Evolutionary conservation across 1,140 invertebrate species (phyloP).

Genomic region (Leptinotarsa texana): DNA sequence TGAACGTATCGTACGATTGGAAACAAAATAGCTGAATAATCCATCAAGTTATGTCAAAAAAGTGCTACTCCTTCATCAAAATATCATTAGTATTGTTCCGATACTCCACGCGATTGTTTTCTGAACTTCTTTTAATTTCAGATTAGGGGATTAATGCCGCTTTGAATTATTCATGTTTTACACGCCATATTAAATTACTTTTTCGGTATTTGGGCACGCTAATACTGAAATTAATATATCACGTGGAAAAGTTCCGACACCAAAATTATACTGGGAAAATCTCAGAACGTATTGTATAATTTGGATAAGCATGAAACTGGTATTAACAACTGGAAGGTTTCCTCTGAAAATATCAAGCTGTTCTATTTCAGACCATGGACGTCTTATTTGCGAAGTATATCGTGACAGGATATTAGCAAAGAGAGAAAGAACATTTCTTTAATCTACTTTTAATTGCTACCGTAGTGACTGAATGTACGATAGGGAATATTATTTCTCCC

Average conservation of each 20-base stretch:
- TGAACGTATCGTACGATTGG: too few relatives aligned
- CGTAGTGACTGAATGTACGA: too few relatives aligned
- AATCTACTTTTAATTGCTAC: not conserved
- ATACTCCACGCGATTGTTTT: slow-evolving; percentile 1
- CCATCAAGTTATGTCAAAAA: not conserved
- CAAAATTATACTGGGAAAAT: too few relatives aligned
- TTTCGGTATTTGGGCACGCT: not conserved
- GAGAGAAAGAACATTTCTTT: not conserved
- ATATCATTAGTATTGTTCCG: slow-evolving; percentile 5
- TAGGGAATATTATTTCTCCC: too few relatives aligned
- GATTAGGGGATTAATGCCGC: slow-evolving; percentile 4
- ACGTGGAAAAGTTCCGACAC: not conserved
- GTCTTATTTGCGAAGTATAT: too few relatives aligned
- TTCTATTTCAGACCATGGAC: too few relatives aligned
- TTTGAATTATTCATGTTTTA: slow-evolving; percentile 1
- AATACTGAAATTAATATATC: not conserved
- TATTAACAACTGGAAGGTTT: too few relatives aligned
- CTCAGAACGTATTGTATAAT: too few relatives aligned
- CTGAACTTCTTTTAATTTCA: slow-evolving; percentile 8
- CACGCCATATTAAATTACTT: slow-evolving; percentile 12
- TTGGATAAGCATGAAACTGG: too few relatives aligned
- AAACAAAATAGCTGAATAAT: too few relatives aligned
- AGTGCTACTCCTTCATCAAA: slow-evolving; percentile 7
- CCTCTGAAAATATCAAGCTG: too few relatives aligned
- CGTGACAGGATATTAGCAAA: too few relatives aligned